Conservation (phyloP, 2,888 invertebrate species). For the Acronicta psi region DNA sequence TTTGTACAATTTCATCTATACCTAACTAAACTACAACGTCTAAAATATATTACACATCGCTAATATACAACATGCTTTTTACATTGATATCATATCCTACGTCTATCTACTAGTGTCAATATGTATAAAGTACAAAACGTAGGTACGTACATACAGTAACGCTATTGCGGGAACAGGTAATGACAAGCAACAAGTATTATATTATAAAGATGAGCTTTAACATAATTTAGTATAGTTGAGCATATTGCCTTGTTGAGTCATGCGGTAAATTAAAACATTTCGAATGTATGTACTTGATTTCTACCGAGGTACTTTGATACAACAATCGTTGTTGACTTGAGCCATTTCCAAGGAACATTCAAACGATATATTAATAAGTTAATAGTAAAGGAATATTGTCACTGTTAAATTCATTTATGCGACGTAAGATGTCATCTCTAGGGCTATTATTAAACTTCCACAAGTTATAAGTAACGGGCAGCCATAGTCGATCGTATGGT, state of each 20-base stretch:
- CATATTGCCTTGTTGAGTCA: slow-evolving; percentile 56
- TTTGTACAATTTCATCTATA: slow-evolving; percentile 88
- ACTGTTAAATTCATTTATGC: slow-evolving; percentile 56
- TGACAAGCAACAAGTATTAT: slow-evolving; percentile 62
- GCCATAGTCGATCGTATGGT: slow-evolving; percentile 29
- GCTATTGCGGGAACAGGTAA: slow-evolving; percentile 63
- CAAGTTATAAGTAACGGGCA: slow-evolving; percentile 26
- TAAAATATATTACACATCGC: slow-evolving; percentile 86
- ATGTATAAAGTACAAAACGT: slow-evolving; percentile 77
- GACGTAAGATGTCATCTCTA: slow-evolving; percentile 28
- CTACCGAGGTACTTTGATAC: slow-evolving; percentile 6
- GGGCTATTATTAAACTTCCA: slow-evolving; percentile 28
- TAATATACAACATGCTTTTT: slow-evolving; percentile 87
- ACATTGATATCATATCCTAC: slow-evolving; percentile 80
- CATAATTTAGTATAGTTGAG: slow-evolving; percentile 71
- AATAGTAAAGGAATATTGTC: slow-evolving; percentile 57
- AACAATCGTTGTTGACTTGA: slow-evolving; percentile 47
- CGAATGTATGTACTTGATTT: slow-evolving; percentile 13
- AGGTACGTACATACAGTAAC: slow-evolving; percentile 64
- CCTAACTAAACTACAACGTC: slow-evolving; percentile 85
- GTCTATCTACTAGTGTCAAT: slow-evolving; percentile 67
- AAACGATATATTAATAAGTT: slow-evolving; percentile 45
- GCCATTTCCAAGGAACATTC: slow-evolving; percentile 58
- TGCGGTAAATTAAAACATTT: slow-evolving; percentile 37
- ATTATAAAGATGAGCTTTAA: slow-evolving; percentile 62